phyloP scores from a whole-genome alignment of 2,888 invertebrate species.

The Schizotus pectinicornis region DNA sequence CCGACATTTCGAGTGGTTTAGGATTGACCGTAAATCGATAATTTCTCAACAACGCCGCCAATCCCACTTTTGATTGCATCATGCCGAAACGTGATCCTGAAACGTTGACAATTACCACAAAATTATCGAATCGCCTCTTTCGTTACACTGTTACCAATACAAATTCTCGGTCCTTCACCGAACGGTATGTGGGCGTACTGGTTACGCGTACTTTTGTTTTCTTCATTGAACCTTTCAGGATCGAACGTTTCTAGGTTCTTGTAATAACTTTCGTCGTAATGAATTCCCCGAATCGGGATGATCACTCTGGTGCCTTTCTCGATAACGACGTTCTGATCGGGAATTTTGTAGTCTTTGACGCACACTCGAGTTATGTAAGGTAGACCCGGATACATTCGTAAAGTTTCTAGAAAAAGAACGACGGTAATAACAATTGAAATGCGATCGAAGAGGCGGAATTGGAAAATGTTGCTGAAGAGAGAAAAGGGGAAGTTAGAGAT shows the following conservation, averaged over 20 bases:
- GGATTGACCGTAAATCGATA: constrained; percentile 38
- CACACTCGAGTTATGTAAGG: constrained; percentile 34
- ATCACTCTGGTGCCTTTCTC: constrained; percentile 49
- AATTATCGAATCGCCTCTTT: not conserved
- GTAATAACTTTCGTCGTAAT: constrained; percentile 28
- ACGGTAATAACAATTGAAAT: too few relatives aligned
- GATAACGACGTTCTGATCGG: constrained; percentile 45
- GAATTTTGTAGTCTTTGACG: constrained; percentile 42
- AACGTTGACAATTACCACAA: constrained; percentile 31
- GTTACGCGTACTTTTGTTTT: constrained; percentile 13
- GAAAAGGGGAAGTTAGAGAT: too few relatives aligned
- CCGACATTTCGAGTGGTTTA: constrained; percentile 26
- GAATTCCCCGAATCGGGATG: constrained; percentile 35
- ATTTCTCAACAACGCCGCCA: constrained; percentile 38
- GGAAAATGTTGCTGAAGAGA: too few relatives aligned
- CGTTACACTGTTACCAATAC: too few relatives aligned
- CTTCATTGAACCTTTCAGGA: constrained; percentile 29
- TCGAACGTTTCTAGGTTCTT: constrained; percentile 28
- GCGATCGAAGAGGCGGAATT: too few relatives aligned
- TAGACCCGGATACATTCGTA: constrained; percentile 51
- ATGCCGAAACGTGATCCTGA: constrained; percentile 46
- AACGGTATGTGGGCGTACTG: too few relatives aligned
- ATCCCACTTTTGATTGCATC: constrained; percentile 47
- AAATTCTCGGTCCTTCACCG: too few relatives aligned
- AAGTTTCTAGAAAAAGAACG: constrained; percentile 45